Evolutionary conservation across 2,113 vertebrate genomes (phyloP), one percentile per base, ranked within the genome.

Genomic region (Lagenorhynchus albirostris): DNA sequence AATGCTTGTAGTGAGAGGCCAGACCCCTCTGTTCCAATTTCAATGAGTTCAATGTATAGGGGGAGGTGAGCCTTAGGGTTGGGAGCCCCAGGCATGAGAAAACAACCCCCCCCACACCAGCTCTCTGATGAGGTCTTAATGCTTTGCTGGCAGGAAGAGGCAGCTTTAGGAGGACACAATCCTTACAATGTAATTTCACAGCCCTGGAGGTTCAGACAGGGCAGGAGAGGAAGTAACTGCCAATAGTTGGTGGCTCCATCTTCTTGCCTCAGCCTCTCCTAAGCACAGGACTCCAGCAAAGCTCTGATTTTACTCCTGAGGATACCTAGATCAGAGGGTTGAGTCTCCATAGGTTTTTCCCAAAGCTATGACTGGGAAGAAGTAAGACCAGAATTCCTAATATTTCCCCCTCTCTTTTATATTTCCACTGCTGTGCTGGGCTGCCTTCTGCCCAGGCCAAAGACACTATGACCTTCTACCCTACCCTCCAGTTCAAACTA

Each of bases 181-280:
- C 12, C 8, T 83, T 31, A 15, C 33, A 31, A 0, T 23, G 71
- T 2, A 4, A 23, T 29, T 65, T 67, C 74, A 20, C 31, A 65
- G 74, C 9, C 50, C 23, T 20, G 41, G 29, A 55, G 47, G 36
- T 36, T 47, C 71, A 41, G 71, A 63, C 3, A 8, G 62, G 29
- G 18, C 2, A 1, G 31, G 15, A 31, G 63, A 71, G 55, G 71
- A 23, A 29, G 47, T 14, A 2, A n/a, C 10, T 12, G 17, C 23
- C 26, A 5, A 5, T 13, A 17, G 21, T 1, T 18, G 3, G 33
- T 21, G 13, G 6, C 8, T 38, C 20, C 2, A 0, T 25, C 7
- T 15, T 31, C 73, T 77, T 18, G 18, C 4, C 82, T 41, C 50
- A 36, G 36, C 3, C 15, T 53, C 62, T 44, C 33, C 47, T 9